These are phyloP conservation scores for Epinotia nisella DNA, from an alignment of 2,888 invertebrate genomes.

Conservation along the genomic window DNA sequence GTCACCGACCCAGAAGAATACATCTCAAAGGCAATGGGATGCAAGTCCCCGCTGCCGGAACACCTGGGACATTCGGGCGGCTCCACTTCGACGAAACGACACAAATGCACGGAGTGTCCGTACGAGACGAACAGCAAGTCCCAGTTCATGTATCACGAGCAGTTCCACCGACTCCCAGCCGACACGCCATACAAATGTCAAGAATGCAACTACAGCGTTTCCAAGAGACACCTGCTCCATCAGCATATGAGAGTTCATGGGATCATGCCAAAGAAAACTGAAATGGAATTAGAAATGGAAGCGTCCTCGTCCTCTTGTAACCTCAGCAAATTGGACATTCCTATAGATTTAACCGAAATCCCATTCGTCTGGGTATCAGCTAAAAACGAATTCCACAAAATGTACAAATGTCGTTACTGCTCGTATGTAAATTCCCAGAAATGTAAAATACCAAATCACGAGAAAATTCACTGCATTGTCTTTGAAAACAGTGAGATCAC, in stretches of 20 bases:
- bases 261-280: slow-evolving; percentile 76
- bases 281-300: slow-evolving; percentile 76
- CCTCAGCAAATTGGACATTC: slow-evolving; percentile 54
- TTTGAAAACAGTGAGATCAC: slow-evolving; percentile 83
- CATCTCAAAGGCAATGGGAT: slow-evolving; percentile 75
- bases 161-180: slow-evolving; percentile 89
- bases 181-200: slow-evolving; percentile 92
- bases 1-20: slow-evolving; percentile 85
- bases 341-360: slow-evolving; percentile 84
- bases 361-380: slow-evolving; percentile 91
- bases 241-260: slow-evolving; percentile 92
- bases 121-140: slow-evolving; percentile 94
- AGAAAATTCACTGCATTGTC: slow-evolving; percentile 88
- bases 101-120: slow-evolving; percentile 92
- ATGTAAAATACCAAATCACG: slow-evolving; percentile 92
- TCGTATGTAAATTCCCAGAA: slow-evolving; percentile 93
- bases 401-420: slow-evolving; percentile 93
- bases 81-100: slow-evolving; percentile 84
- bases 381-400: slow-evolving; percentile 89
- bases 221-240: slow-evolving; percentile 91
- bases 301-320: slow-evolving; percentile 56
- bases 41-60: slow-evolving; percentile 67
- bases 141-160: slow-evolving; percentile 94
- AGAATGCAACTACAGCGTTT: slow-evolving; percentile 92
- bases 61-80: slow-evolving; percentile 54